Evolutionary conservation across 2,888 invertebrate species (phyloP).

Genomic region (Alviniconcha strummeri): DNA sequence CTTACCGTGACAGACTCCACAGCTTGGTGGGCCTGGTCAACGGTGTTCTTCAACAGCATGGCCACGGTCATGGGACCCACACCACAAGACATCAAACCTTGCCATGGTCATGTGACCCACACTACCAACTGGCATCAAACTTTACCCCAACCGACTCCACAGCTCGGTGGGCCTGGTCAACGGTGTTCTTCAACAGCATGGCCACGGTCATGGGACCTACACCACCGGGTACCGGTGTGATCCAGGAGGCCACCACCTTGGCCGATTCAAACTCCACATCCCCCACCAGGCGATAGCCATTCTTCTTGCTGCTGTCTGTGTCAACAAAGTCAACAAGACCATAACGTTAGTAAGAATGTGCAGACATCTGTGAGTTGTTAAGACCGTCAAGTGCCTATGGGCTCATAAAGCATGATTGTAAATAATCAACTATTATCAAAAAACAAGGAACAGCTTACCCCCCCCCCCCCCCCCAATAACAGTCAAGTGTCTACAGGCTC

Average conservation of each 20-base stretch:
- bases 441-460: too few relatives aligned
- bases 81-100: conserved; percentile 77
- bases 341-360: too few relatives aligned
- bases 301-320: conserved; percentile 73
- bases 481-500: too few relatives aligned
- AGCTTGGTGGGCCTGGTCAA: conserved; percentile 81
- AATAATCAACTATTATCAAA: too few relatives aligned
- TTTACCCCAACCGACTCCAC: conserved; percentile 47
- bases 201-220: conserved; percentile 99
- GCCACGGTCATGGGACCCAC: conserved; percentile 99
- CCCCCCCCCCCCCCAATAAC: too few relatives aligned
- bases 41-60: conserved; percentile 90
- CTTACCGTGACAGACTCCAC: conserved; percentile 47
- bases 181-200: conserved; percentile 90
- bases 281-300: conserved; percentile 91
- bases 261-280: conserved; percentile 91
- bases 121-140: too few relatives aligned
- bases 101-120: too few relatives aligned
- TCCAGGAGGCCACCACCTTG: conserved; percentile 85
- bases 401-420: too few relatives aligned
- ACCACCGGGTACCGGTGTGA: conserved; percentile 93
- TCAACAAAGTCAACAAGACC: too few relatives aligned
- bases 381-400: too few relatives aligned
- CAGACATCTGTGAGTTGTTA: too few relatives aligned
- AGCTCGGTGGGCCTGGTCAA: conserved; percentile 81